Evolutionary conservation across 2,888 invertebrate species (phyloP), one percentile per base, ranked within the genome.

Genomic region (Acrobasis repandana): DNA sequence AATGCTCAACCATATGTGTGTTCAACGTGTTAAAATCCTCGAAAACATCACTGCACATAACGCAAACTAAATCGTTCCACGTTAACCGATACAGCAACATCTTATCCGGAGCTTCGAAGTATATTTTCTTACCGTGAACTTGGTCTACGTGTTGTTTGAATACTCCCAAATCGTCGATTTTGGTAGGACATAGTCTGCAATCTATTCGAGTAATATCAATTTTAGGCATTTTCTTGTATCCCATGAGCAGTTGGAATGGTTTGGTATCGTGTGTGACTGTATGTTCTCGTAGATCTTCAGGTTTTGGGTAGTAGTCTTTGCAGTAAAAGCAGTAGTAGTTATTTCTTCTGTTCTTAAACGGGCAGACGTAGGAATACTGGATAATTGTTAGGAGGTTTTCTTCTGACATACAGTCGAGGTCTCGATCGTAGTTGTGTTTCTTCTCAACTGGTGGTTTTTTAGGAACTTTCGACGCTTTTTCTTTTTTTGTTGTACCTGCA

Each of bases 261-360:
- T 90, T 90, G 0, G 91, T 90, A 63, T 92, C 90, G 14, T 92
- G 92, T 0, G 82, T 77, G 0, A 81, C 68, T 0, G 91, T 92
- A 34, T 92, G 91, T n/a, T 88, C 88, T 20, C 91, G 69, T 2
- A 92, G 63, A 43, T 90, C 89, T 63, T 91, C 90, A 0, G 91
- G 90, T 56, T 91, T 90, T 0, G 90, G 86, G 51, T 86, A 92
- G 28, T 90, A 89, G 43, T 90, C 90, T 47, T 90, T 90, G 63
- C 91, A 92, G 61, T 92, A 92, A 68, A 90, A 92, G 57, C 91
- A 92, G 59, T 90, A 90, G 58, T 90, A 90, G 56, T 90, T 91
- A 36, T 90, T 92, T 3, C 90, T 63, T 61, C 91, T 66, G 63
- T 90, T 91, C 56, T 90, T 90, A 68, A 92, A 92, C 0, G 91